Base-by-base conservation (phyloP, 2,113 vertebrate species). In the Hippoglossus stenolepis region DNA sequence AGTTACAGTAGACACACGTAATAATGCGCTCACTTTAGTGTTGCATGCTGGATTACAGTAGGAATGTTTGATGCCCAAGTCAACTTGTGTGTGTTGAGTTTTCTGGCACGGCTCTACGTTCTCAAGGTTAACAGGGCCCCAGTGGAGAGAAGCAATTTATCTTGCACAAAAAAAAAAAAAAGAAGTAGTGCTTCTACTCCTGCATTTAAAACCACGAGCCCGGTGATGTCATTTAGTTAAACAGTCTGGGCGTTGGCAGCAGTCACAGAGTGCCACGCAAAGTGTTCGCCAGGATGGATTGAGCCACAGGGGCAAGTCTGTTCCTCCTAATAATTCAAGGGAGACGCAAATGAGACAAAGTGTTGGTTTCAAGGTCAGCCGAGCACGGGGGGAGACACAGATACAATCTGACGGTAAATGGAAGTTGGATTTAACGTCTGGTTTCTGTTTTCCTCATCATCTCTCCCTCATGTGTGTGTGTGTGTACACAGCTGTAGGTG, bases 151-250 rank as follows among this genome's bases (percentile, higher is more conserved):
- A 59, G 73, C 56, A 15, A 81, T 80, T 75, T 56, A n/a, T 8
- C 69, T 61, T 24, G 24, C 79, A 83, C 73, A 84, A 79, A 71
- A 61, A 43, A 82, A 84, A 75, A 82, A 79, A 43, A 82, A 84
- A 75, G 79, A 79, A 35, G 5, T 5, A n/a, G 6, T 45, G 51
- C 21, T 57, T 31, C 58, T 35, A 10, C 38, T 65, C 23, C 58
- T 38, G 40, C 43, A 51, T 74, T 71, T 5, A 51, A 75, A 87
- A 70, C 5, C n/a, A 43, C 20, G 7, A 66, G 57, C 14, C 18
- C 21, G 7, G 69, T 90, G 90, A 92, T 77, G 86, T 90, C 87
- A 90, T 88, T 61, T 54, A 87, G 65, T 62, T 20, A 79, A 91
- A 84, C 81, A 82, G 81, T 75, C 28, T 62, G 45, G 58, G 26